Base-by-base conservation (phyloP, 1,140 invertebrate genomes). In the Oryctes rhinoceros region DNA sequence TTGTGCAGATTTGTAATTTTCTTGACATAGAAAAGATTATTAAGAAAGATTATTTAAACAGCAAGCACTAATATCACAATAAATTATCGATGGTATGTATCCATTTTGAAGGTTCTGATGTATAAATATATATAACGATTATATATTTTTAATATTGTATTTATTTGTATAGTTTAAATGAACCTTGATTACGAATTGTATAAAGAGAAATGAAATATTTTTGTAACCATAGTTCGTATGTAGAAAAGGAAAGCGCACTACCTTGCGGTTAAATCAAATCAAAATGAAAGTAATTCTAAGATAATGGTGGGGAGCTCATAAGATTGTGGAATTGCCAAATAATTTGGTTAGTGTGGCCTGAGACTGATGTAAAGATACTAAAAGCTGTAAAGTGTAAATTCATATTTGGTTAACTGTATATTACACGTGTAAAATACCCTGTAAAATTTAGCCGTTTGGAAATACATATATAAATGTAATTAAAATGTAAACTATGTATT, bases 311-410 rank as follows among this genome's bases (percentile, higher is more conserved):
- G 84, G 84, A 83, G 82, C 80, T 78, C 71, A 80, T 62, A 78
- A 80, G 82, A 76, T 47, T 18, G 35, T 44, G 75, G 75, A 76
- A 76, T 37, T 48, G 82, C 83, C 83, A 83, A 81, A 81, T 79
- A 82, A 76, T 11, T 76, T 76, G 75, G 75, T 76, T 44, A 78
- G 77, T 48, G 77, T 78, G 77, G 77, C 83, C 83, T 85, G 83
- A 86, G 87, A 87, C 87, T 87, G 86, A 87, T 87, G 86, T 87
- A 87, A 87, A 87, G 86, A 85, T 84, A 87, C 85, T 87, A 87
- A 87, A 86, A 83, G 82, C 83, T 87, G 87, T 87, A 87, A 87
- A 87, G 86, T 87, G 87, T 87, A 87, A 87, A 87, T 87, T 87
- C 84, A 80, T 83, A 83, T 86, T 87, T 86, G 84, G 84, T 87